phyloP scores from a whole-genome alignment of 2,113 vertebrate genomes.

The Bucco capensis region DNA sequence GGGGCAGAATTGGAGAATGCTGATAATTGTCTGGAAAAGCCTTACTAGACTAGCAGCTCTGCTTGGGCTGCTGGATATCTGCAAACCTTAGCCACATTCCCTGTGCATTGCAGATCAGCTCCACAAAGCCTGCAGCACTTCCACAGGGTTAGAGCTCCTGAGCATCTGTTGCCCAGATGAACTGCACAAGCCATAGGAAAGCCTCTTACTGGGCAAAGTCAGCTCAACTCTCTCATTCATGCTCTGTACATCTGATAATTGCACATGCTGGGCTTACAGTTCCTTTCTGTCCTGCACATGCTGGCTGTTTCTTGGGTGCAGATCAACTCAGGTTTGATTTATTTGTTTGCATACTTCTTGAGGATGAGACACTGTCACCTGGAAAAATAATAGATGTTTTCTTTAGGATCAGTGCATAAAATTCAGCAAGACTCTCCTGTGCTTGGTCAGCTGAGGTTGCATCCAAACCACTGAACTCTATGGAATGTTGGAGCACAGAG shows the following conservation, averaged over 20 bases:
- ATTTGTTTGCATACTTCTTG: background rate
- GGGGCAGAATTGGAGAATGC: background rate
- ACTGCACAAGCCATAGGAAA: background rate
- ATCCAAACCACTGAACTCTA: background rate
- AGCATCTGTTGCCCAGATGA: slow-evolving; percentile 46
- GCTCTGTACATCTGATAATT: background rate
- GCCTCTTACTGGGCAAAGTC: background rate
- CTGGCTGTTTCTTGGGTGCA: background rate
- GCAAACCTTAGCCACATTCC: background rate
- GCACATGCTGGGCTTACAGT: background rate
- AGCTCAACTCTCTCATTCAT: slow-evolving; percentile 5
- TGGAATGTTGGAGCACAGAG: background rate
- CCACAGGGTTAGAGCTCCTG: background rate
- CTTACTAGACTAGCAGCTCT: background rate
- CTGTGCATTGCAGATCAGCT: background rate
- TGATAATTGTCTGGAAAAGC: background rate
- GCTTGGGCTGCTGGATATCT: background rate
- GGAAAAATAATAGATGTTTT: background rate
- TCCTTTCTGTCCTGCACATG: background rate
- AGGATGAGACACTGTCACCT: background rate
- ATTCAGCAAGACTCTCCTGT: background rate
- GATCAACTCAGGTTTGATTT: background rate
- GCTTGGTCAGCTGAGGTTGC: background rate
- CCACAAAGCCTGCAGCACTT: background rate
- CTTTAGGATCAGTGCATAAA: background rate